phyloP scores from a whole-genome alignment of 2,113 vertebrate species.

The Equus przewalskii region DNA sequence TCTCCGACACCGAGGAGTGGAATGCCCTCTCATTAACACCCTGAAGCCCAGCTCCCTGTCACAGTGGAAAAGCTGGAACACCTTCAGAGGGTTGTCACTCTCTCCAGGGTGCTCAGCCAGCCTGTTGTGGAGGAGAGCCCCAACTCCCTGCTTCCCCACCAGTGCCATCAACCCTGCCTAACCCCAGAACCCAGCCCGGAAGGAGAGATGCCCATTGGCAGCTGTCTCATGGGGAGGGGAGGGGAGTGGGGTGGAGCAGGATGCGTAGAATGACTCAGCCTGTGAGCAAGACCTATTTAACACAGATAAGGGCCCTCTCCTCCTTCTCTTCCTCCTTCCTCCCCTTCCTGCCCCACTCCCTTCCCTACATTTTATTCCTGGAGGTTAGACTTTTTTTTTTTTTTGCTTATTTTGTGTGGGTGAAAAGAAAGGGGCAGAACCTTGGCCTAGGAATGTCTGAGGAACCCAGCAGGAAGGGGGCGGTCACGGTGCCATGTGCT shows the following conservation, averaged over 20 bases:
- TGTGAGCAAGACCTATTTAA: neutral
- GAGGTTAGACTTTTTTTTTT: neutral
- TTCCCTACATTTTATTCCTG: conserved; percentile 4
- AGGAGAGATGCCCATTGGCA: neutral
- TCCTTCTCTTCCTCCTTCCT: neutral
- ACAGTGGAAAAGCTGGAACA: neutral
- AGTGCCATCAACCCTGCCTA: neutral
- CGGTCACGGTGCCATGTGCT: neutral
- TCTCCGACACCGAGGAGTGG: neutral
- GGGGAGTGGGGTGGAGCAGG: neutral
- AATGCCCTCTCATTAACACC: neutral
- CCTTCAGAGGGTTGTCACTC: neutral
- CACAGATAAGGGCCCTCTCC: conserved; percentile 63
- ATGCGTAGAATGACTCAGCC: conserved; percentile 69
- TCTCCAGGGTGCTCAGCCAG: neutral
- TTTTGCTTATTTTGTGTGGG: conserved; percentile 21
- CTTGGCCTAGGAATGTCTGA: neutral
- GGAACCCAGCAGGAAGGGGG: neutral
- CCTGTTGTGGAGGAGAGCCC: neutral
- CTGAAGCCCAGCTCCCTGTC: neutral
- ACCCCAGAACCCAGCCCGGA: neutral
- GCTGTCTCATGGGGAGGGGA: too few species aligned
- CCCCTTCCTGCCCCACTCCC: neutral
- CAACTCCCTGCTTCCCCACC: neutral
- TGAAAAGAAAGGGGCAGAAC: neutral